Evolutionary conservation across 1,140 invertebrate genomes (phyloP).

Genomic region (Drosophila parvula): DNA sequence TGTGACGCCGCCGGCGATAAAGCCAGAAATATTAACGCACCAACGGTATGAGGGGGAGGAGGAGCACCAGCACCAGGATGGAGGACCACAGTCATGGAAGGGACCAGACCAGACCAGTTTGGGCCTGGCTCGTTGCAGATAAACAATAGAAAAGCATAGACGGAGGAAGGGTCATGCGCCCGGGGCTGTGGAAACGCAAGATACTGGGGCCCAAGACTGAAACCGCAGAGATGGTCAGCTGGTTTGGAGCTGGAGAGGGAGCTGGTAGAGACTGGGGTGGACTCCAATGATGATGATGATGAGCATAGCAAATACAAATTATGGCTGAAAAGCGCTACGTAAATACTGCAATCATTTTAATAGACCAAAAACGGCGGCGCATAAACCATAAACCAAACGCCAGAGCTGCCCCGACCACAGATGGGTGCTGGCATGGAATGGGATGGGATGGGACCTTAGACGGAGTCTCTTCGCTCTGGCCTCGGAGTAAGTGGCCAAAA

Average conservation of each 20-base stretch:
- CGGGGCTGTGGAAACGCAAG: conserved; percentile 38
- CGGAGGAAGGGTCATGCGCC: conserved; percentile 66
- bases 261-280: conserved; percentile 8
- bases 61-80: not conserved
- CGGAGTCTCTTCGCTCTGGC: conserved; percentile 11
- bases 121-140: conserved; percentile 63
- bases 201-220: conserved; percentile 49
- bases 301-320: conserved; percentile 80
- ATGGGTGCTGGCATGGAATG: conserved; percentile 1
- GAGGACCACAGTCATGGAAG: conserved; percentile 15
- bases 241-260: conserved; percentile 12
- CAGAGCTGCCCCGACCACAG: conserved; percentile 29
- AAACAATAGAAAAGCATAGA: conserved; percentile 81
- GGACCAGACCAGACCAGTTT: conserved; percentile 18
- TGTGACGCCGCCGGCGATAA: conserved; percentile 72
- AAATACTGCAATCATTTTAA: conserved; percentile 83
- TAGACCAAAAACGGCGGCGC: conserved; percentile 82
- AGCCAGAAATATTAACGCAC: conserved; percentile 70
- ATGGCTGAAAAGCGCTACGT: conserved; percentile 79
- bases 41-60: not conserved
- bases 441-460: conserved; percentile 9
- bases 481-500: conserved; percentile 29
- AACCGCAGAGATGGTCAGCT: conserved; percentile 40
- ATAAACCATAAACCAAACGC: conserved; percentile 82
- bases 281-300: conserved; percentile 65